phyloP scores from a whole-genome alignment of 2,888 invertebrate species.

The Acrobasis suavella region DNA sequence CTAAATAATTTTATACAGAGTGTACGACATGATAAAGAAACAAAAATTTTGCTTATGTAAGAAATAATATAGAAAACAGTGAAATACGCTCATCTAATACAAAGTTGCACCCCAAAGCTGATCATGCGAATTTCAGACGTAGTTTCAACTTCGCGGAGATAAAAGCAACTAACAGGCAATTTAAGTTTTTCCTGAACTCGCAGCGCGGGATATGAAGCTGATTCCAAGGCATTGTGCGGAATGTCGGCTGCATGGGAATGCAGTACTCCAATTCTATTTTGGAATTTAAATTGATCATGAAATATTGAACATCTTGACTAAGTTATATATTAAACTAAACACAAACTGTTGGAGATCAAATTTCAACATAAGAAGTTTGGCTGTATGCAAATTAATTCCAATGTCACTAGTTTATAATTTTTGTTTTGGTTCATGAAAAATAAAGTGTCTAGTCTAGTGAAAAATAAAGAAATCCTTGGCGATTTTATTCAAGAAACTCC shows the following conservation, averaged over 20 bases:
- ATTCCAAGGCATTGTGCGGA: slow-evolving; percentile 13
- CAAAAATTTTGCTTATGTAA: no score
- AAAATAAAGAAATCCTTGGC: no score
- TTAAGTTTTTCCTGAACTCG: slow-evolving; percentile 59
- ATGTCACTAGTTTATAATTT: no score
- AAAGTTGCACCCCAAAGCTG: slow-evolving; percentile 40
- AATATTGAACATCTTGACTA: not conserved
- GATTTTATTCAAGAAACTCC: no score
- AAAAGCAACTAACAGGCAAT: slow-evolving; percentile 69
- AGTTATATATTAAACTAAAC: not conserved
- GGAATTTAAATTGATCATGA: not conserved
- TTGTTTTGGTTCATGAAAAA: no score
- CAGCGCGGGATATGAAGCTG: slow-evolving; percentile 21
- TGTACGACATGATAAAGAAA: no score
- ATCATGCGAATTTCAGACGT: slow-evolving; percentile 41
- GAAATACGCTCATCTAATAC: slow-evolving; percentile 29
- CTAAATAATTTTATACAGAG: no score
- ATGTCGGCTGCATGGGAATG: slow-evolving; percentile 16
- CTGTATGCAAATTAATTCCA: no score
- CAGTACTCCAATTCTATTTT: not conserved
- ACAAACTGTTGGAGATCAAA: no score
- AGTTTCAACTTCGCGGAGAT: slow-evolving; percentile 56
- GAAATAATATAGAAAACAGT: slow-evolving; percentile 19
- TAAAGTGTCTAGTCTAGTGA: no score
- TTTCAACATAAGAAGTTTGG: no score